Evolutionary conservation across 2,113 vertebrate genomes (phyloP), one percentile per base, ranked within the genome.

Genomic region (Struthidea cinerea): DNA sequence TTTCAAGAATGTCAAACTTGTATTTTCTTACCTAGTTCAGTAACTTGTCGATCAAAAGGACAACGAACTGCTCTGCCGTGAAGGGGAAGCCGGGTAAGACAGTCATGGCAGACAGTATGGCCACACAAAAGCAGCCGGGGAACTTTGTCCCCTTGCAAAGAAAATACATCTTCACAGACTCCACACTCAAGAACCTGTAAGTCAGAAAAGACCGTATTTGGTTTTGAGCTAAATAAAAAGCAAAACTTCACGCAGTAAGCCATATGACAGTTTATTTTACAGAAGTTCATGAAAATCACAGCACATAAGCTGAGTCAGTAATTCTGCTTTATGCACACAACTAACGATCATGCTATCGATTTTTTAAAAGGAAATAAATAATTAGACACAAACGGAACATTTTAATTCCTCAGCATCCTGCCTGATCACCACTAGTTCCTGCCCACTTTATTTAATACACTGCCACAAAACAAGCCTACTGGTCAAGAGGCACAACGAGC

Each of bases 81-180:
- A 30, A 99, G 98, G 59, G 99, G 99, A 68, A 99, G 97, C 64
- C 99, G 98, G 46, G 99, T 99, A 8, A 99, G 98, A 89, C 99
- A 99, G 83, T 99, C 99, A 57, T 99, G 99, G 94, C 99, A 99
- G 69, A 99, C 99, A 0, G 99, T 99, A 93, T 99, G 99, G 44
- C 99, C 99, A 73, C 99, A 99, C 44, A 99, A 98, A 94, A 99
- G 97, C 41, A 99, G 98, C 6, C 99, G 98, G 16, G 99, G 99
- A 77, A 99, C 99, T 97, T 99, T 99, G 93, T 99, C 99, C 46
- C 99, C 99, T 97, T 99, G 99, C 56, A 99, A 98, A 64, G 99
- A 99, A 97, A 99, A 99, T 23, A 99, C 99, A 90, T 99, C 99
- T 98, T 99, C 99, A 96, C 99, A 99, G 52, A 99, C 99, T 13